Percentiles rank a stretch among this genome's conserved stretches.
These are phyloP conservation scores for Lingula anatina DNA, from an alignment of 2,888 invertebrate species.

Conservation along the genomic window DNA sequence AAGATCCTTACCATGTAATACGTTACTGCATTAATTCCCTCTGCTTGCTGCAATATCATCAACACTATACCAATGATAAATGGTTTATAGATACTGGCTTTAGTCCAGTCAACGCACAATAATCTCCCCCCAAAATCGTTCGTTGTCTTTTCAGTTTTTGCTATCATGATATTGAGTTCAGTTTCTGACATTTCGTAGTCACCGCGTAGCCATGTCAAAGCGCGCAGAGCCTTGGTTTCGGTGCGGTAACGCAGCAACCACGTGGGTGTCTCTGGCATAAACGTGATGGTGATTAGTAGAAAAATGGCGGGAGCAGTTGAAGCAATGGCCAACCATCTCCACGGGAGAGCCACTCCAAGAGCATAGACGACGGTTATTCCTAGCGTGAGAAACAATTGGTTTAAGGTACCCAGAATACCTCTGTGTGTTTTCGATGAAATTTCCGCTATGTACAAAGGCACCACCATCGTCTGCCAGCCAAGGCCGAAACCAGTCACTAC, in stretches of 20 bases:
- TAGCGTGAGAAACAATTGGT: slow-evolving; percentile 77
- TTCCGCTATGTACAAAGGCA: slow-evolving; percentile 91
- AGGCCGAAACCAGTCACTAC: slow-evolving; percentile 69
- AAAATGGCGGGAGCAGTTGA: slow-evolving; percentile 74
- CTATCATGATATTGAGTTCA: slow-evolving; percentile 47
- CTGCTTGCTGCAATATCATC: slow-evolving; percentile 93
- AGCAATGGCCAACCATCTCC: slow-evolving; percentile 74
- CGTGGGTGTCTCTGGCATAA: slow-evolving; percentile 88
- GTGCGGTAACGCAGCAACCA: slow-evolving; percentile 77
- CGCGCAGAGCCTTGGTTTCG: slow-evolving; percentile 68
- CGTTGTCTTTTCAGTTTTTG: too few species aligned
- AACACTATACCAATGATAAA: slow-evolving; percentile 76
- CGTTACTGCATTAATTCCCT: slow-evolving; percentile 92
- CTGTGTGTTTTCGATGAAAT: slow-evolving; percentile 86
- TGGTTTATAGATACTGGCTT: slow-evolving; percentile 68
- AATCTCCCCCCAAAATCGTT: too few species aligned
- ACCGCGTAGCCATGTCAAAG: slow-evolving; percentile 80
- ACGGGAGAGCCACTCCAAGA: slow-evolving; percentile 72
- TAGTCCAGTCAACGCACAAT: too few species aligned
- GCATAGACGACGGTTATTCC: slow-evolving; percentile 77
- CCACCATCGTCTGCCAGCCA: slow-evolving; percentile 76
- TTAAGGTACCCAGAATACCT: slow-evolving; percentile 83
- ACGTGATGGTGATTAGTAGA: slow-evolving; percentile 71
- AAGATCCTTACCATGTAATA: slow-evolving; percentile 86
- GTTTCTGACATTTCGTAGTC: slow-evolving; percentile 64